A percentile compares a stretch with the other conserved stretches of the same genome.
Evolutionary conservation across 2,113 vertebrate species (phyloP).

Genomic region (Butorides virescens): DNA sequence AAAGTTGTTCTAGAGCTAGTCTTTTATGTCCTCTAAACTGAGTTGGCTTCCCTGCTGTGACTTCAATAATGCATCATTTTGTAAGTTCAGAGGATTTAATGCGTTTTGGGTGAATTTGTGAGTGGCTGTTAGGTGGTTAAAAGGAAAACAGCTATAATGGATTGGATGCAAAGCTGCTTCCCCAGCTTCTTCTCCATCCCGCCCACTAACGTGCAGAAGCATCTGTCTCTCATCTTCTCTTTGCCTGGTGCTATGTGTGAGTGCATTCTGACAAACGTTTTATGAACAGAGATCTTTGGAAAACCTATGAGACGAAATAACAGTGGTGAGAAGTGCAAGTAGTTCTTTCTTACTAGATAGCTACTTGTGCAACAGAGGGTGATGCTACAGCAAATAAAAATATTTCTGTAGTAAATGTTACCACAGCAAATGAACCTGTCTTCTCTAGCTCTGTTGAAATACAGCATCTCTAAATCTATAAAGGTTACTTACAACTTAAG

Average conservation of each 20-base stretch:
- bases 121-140: constrained; percentile 55
- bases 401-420: constrained; percentile 13
- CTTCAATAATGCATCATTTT: constrained; percentile 68
- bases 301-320: constrained; percentile 1
- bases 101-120: constrained; percentile 9
- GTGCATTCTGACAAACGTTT: constrained; percentile 47
- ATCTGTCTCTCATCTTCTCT: constrained; percentile 46
- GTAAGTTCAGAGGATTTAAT: constrained; percentile 57
- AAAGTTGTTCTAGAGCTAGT: constrained; percentile 19
- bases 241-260: not conserved
- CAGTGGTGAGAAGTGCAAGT: not conserved
- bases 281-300: not conserved
- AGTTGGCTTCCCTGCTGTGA: constrained; percentile 61
- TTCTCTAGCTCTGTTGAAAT: not conserved
- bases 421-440: not conserved
- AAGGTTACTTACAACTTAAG: not conserved
- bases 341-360: not conserved
- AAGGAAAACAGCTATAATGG: constrained; percentile 57
- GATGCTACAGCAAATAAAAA: constrained; percentile 26
- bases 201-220: constrained; percentile 3
- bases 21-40: constrained; percentile 52
- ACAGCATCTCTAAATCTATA: not conserved
- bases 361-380: not conserved
- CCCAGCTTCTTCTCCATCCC: not conserved
- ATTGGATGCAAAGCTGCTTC: constrained; percentile 50